Conservation (phyloP, 2,797 vertebrate genomes). For the Hippocampus kuda region DNA sequence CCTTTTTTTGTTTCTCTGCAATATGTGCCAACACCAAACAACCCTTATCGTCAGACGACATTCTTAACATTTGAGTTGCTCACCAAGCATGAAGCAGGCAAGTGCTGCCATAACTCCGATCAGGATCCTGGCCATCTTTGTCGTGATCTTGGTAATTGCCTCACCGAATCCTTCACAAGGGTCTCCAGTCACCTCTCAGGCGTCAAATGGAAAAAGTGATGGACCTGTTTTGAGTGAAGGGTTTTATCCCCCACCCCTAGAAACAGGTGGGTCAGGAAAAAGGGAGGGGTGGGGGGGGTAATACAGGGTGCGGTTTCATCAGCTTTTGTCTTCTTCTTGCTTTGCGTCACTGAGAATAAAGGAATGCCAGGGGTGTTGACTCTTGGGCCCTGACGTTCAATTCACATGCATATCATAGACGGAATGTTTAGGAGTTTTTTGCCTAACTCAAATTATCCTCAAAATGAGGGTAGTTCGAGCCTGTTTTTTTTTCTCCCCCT, state of each 20-base stretch:
- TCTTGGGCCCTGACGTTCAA: too few relatives aligned
- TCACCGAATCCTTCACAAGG: background rate
- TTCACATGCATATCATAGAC: too few relatives aligned
- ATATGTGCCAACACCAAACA: background rate
- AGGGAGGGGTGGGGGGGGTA: background rate
- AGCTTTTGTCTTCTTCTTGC: background rate
- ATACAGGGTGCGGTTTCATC: background rate
- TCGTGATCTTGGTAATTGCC: background rate
- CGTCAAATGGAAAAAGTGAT: background rate
- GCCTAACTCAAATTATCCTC: too few relatives aligned
- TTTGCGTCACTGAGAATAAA: background rate
- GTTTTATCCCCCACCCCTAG: conserved; percentile 32
- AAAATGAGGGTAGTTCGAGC: too few relatives aligned
- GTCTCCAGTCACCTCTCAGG: too few relatives aligned
- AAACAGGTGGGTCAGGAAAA: conserved; percentile 8
- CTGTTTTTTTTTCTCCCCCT: too few relatives aligned
- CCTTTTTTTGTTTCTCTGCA: background rate
- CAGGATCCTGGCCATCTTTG: conserved; percentile 51
- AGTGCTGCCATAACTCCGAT: conserved; percentile 41
- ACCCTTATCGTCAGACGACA: background rate
- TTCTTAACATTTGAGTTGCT: conserved; percentile 18
- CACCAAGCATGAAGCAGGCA: conserved; percentile 53
- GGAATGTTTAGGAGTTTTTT: too few relatives aligned
- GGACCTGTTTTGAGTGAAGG: background rate
- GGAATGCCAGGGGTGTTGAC: background rate